Conservation (phyloP, 2,113 vertebrate genomes). For the Sylvia atricapilla region DNA sequence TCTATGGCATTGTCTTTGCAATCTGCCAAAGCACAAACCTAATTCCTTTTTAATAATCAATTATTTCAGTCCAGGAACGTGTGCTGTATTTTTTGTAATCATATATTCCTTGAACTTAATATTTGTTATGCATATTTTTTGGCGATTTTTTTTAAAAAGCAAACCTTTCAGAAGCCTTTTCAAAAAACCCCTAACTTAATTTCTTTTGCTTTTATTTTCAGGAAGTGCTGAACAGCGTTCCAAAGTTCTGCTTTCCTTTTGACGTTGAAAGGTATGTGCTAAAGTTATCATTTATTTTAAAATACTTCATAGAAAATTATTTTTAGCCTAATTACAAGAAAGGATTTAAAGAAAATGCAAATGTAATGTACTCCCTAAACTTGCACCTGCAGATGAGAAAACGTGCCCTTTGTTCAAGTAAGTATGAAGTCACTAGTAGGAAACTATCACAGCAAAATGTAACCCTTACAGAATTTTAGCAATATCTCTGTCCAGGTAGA, state of each 20-base stretch:
- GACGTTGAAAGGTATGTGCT: slow-evolving; percentile 89
- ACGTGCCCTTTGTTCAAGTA: background rate
- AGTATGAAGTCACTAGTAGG: background rate
- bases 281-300: background rate
- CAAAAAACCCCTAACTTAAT: background rate
- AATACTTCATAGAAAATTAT: background rate
- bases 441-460: background rate
- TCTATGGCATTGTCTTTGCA: slow-evolving; percentile 91
- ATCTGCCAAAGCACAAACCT: slow-evolving; percentile 87
- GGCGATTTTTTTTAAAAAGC: background rate
- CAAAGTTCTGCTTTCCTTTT: slow-evolving; percentile 99
- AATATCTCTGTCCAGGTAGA: background rate
- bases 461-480: background rate
- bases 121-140: background rate
- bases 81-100: slow-evolving; percentile 48
- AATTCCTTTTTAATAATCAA: slow-evolving; percentile 91
- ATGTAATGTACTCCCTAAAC: background rate
- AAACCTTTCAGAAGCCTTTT: slow-evolving; percentile 20
- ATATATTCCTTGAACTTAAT: slow-evolving; percentile 18
- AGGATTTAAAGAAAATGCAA: background rate
- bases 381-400: background rate
- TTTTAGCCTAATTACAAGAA: background rate
- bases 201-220: slow-evolving; percentile 70
- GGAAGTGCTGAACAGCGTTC: slow-evolving; percentile 92
- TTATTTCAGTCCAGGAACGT: slow-evolving; percentile 86